phyloP scores from a whole-genome alignment of 2,113 vertebrate species.

The Piaya cayana region DNA sequence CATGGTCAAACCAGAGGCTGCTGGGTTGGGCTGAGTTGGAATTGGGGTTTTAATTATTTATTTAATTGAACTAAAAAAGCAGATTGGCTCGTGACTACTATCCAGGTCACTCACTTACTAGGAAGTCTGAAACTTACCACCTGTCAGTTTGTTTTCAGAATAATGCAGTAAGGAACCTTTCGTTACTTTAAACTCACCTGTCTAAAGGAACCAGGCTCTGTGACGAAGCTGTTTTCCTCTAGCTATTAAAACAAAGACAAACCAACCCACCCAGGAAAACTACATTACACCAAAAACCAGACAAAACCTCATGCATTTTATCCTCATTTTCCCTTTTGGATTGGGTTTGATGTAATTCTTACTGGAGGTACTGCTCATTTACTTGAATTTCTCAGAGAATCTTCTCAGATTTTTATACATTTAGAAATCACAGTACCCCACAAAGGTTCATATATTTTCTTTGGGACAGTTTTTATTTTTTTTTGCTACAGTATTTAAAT shows the following conservation, averaged over 20 bases:
- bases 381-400: background rate
- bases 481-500: conserved; percentile 71
- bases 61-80: background rate
- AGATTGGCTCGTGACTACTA: background rate
- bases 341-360: background rate
- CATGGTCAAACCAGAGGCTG: background rate
- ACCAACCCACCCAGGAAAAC: background rate
- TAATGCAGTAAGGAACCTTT: background rate
- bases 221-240: background rate
- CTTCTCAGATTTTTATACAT: background rate
- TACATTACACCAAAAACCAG: background rate
- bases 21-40: background rate
- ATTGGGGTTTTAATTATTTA: background rate
- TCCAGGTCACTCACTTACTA: background rate
- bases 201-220: background rate
- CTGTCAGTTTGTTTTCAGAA: background rate
- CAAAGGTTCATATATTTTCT: conserved; percentile 39
- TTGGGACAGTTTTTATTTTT: conserved; percentile 66
- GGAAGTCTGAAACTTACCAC: background rate
- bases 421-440: conserved; percentile 43
- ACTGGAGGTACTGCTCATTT: background rate
- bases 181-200: background rate
- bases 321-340: background rate
- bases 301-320: background rate
- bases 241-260: background rate